Base-by-base conservation (phyloP, 2,113 vertebrate genomes). In the Morone chrysops region DNA sequence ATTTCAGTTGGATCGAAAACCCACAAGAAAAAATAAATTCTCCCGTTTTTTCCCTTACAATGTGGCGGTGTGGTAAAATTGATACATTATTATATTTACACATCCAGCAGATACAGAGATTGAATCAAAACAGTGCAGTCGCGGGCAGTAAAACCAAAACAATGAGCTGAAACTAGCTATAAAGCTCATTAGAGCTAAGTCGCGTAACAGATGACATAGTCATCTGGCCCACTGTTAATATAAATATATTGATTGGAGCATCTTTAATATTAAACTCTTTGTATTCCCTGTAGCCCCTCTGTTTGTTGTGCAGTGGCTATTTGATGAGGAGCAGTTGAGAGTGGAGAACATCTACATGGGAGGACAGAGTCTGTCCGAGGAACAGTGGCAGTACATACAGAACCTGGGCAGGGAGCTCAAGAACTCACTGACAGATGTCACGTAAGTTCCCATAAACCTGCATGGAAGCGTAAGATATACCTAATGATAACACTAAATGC, bases 301-400 rank as follows among this genome's bases (percentile, higher is more conserved):
- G 80, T 96, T 97, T 90, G 92, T 96, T 36, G 93, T 96, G 45
- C 96, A 97, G 89, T 97, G 96, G 96, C 93, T 96, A 41, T 96
- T 96, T 89, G 96, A 97, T 25, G 95, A 96, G 85, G 96, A 96
- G 87, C 96, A 96, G 90, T 84, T 97, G 78, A 93, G 93, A 50
- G 88, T 95, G 74, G 96, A 97, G 92, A 96, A 96, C 87, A 96
- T 97, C 90, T 95, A 95, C 63, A 84, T 96, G 53, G 95, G 95
- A 8, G 93, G 94, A n/a, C 95, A 94, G 75, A 91, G 92, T 41
- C 89, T 96, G 66, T 95, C 94, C 0, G 92, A 93, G 73, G 93
- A 94, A 75, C 96, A 96, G 90, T 96, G 96, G 96, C 95, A 94
- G 70, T 96, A 95, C 90, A 95, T 96, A 75, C 94, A 95, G 88